phyloP scores from a whole-genome alignment of 2,113 vertebrate genomes.

The Lepus europaeus region DNA sequence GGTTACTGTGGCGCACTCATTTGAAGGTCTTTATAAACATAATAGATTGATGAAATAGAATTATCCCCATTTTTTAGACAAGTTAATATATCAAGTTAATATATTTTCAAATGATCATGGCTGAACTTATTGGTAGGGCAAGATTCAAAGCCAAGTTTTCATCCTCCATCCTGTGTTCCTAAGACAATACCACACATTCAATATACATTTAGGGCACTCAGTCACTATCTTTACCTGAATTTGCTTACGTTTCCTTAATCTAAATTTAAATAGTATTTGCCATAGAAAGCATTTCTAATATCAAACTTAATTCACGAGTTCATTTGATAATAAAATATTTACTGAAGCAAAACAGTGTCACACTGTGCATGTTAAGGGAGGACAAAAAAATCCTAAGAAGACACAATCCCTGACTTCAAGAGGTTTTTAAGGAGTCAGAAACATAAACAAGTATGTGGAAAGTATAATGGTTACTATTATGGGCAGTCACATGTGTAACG shows the following conservation, averaged over 20 bases:
- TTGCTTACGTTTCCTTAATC: slow-evolving; percentile 45
- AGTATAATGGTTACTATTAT: background rate
- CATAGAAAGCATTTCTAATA: slow-evolving; percentile 25
- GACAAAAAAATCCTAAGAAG: background rate
- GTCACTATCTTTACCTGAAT: background rate
- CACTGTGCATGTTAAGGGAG: background rate
- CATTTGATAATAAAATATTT: slow-evolving; percentile 59
- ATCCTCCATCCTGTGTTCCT: background rate
- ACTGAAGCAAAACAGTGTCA: background rate
- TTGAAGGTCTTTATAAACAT: slow-evolving; percentile 9
- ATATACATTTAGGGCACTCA: background rate
- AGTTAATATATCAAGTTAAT: background rate
- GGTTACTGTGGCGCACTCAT: background rate
- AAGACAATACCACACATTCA: background rate
- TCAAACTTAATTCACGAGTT: slow-evolving; percentile 50
- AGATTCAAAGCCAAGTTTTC: background rate
- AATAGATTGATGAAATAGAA: background rate
- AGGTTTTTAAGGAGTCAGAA: slow-evolving; percentile 5
- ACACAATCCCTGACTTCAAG: background rate
- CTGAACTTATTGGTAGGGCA: background rate
- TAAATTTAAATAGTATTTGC: slow-evolving; percentile 36
- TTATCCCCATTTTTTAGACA: slow-evolving; percentile 16
- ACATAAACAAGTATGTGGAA: background rate
- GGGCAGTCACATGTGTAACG: background rate
- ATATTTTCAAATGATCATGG: background rate